Base-by-base conservation (phyloP, 37 sponge, comb jelly and placozoan genomes). In the Amphimedon queenslandica region DNA sequence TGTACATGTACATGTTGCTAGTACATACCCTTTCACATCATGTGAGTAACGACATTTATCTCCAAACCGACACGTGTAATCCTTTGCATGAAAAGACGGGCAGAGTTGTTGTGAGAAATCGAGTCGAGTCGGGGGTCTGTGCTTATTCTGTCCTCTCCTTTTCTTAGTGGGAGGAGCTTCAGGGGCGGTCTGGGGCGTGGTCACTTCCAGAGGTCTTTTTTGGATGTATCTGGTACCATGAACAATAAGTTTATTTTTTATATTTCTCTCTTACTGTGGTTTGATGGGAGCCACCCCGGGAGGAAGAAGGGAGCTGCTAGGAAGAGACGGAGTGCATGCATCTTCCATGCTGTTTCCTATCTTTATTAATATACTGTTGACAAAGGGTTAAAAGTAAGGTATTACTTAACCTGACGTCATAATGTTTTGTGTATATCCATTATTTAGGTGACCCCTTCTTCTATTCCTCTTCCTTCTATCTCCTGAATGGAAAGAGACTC, bases 11-110 rank as follows among this genome's bases (percentile, higher is more conserved):
- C n/a, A n/a, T n/a, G n/a, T n/a, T n/a, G n/a, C n/a, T n/a, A n/a
- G n/a, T n/a, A n/a, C n/a, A n/a, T n/a, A n/a, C n/a, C n/a, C n/a
- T n/a, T n/a, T n/a, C 28, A 71, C 2, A 65, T 84, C 83, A 34
- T 96, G 97, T 21, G 38, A 61, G 64, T 73, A 94, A n/a, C 92
- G 81, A 70, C 97, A 96, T 53, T 70, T 81, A n/a, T 79, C 79
- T 25, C 84, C 87, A 69, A 80, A 89, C 36, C 42, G 77, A 55
- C 96, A 96, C 16, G 42, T 70, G 23, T 63, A 64, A 2, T 31
- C 69, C 1, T 38, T 56, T 20, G n/a, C 65, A 40, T 78, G 40
- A 35, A 83, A 47, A 64, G 53, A 75, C 38, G 79, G 72, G 53
- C 97, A 96, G 0, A 96, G 63, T 64, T 60, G 78, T 39, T 89